Evolutionary conservation across 2,888 invertebrate genomes (phyloP), one percentile per base, ranked within the genome.

Genomic region (Drosophila paramelanica): DNA sequence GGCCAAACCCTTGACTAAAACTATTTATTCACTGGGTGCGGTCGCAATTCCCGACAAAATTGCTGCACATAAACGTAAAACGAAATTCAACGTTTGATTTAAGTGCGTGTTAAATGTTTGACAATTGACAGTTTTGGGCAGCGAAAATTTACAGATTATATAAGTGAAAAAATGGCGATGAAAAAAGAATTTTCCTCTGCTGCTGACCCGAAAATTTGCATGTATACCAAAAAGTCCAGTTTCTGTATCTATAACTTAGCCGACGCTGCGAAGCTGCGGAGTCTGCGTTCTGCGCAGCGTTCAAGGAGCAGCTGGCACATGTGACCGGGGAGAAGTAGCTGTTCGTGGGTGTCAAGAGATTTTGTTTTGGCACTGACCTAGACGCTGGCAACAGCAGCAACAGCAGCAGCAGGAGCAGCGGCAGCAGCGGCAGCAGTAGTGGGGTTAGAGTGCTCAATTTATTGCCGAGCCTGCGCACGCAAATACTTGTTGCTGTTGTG

Each of bases 281-380:
- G 91, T 90, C 90, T 90, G 90, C 90, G 90, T 90, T 80, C 89
- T 87, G 81, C 79, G 76, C 83, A 77, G 79, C 69, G 67, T 57
- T 61, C 69, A 56, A 75, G 66, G 14, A 64, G 67, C 69, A 73
- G 73, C 72, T 62, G 73, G 33, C 50, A 8, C 27, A 27, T 27
- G 27, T 27, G 7, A 27, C 8, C 27, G 27, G 27, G 27, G 27
- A 23, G 23, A 23, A 23, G 31, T 38, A n/a, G 10, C 10, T 53
- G 52, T 69, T 66, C 58, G 45, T 23, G 27, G 45, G 42, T 31
- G 33, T 36, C 36, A 13, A 1, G 25, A 39, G 50, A 61, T 38
- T 45, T 67, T 76, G 67, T 72, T 67, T 33, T 73, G 83, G 71
- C 87, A 86, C 83, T 83, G 83, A 86, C 83, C 83, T 83, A 83